Base-by-base conservation (phyloP, 2,797 vertebrate species). In the Molossus alvarezi region DNA sequence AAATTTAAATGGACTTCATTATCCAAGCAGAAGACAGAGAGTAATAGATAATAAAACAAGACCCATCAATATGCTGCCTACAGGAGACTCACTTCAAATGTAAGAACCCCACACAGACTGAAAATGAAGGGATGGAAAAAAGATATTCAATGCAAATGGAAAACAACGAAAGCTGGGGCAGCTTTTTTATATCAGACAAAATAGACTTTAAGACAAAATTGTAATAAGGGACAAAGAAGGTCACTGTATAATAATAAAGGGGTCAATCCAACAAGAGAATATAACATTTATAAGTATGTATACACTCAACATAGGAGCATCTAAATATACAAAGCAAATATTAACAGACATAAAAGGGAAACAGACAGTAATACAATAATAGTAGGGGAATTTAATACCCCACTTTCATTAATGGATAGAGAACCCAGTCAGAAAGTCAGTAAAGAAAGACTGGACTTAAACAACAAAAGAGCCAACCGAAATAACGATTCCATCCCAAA, bases 271-370 rank as follows among this genome's bases (percentile, higher is more conserved):
- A 45, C 20, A 65, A n/a, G 48, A 79, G n/a, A 5, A 64, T 29
- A 37, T 79, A 69, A 79, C 18, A 79, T 79, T 67, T 90, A 29
- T 53, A 76, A 88, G 64, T 75, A 75, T 64, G 51, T 73, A 76
- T 37, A 14, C 14, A 88, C 15, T 45, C 29, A 88, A 64, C 71
- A 75, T 13, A 76, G 21, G 45, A 53, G 14, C 29, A 76, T n/a
- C 57, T 88, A 88, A 75, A 88, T 48, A 88, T 33, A 88, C 17
- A 75, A 88, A 75, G 57, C 21, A 53, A 88, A 51, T 75, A 88
- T 76, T 88, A 76, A 64, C 6, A 53, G 29, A 27, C 10, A 4
- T 64, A 88, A 88, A 64, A 9, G 29, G 57, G 20, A 88, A 64
- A 76, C 7, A 88, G 20, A 75, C 9, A 64, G 57, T 60, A 37